Evolutionary conservation across 2,113 vertebrate species (phyloP), one percentile per base, ranked within the genome.

Genomic region (Rhinichthys klamathensis): DNA sequence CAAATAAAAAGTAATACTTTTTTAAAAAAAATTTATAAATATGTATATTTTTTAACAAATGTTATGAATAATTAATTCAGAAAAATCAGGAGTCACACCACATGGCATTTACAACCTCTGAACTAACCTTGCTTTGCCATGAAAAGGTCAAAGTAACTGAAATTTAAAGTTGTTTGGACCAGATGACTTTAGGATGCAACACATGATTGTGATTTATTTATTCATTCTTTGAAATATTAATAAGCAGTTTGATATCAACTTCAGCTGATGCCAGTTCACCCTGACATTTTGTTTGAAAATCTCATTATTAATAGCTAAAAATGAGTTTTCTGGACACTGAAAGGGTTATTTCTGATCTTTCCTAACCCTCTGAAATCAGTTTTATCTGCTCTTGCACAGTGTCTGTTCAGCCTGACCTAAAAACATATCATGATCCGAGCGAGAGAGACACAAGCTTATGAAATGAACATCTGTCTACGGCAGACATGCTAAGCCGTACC

Each of bases 341-440:
- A 65, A 67, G 11, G 25, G 79, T 80, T 44, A 46, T 67, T 1
- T 27, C 21, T 46, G 38, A 49, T 81, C 60, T 67, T 49, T 67
- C 54, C 77, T 15, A 61, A 67, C 79, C 61, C 27, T 81, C 41
- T 10, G 60, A 81, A 81, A 46, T 67, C 60, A 81, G 79, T 81
- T 63, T 81, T 21, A 18, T 44, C 41, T 81, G 49, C 77, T 61
- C 21, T 61, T 80, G 25, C 49, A 21, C 41, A 27, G 13, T 61
- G 18, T 77, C 58, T 63, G 27, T n/a, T 54, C 41, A 30, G 63
- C 44, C 16, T 82, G 80, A 82, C 80, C 80, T 35, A n/a, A 84
- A 61, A 84, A 76, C n/a, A 15, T 15, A 51, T 82, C 27, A 63
- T 81, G 18, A 67, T 82, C 49, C 30, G 23, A 54, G 27, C 13